A percentile compares a stretch with the other conserved stretches of the same genome.
Conservation (phyloP, 92 coral and sea anemone genomes). For the Metridium senile region DNA sequence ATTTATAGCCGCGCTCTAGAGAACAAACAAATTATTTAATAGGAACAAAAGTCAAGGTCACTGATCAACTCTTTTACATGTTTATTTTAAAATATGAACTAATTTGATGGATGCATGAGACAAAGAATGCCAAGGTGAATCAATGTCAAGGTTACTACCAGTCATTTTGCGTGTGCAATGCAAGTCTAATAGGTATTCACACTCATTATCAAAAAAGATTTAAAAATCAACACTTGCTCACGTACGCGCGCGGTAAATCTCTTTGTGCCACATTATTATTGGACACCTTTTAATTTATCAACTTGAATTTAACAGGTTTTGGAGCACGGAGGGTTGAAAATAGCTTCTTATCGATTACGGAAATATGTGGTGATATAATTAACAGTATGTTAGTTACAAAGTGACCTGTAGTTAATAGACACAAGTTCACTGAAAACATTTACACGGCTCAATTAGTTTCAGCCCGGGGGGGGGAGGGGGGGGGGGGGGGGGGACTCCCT, state of each 20-base stretch:
- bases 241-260: background rate
- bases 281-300: background rate
- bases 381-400: background rate
- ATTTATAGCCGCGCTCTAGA: constrained; percentile 11
- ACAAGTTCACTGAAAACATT: no score
- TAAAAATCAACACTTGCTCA: background rate
- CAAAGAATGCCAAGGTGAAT: background rate
- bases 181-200: background rate
- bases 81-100: background rate
- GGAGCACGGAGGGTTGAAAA: background rate
- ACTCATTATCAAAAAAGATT: background rate
- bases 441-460: no score
- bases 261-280: background rate
- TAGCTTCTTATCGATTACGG: background rate
- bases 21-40: constrained; percentile 18
- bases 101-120: background rate
- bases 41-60: constrained; percentile 23
- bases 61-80: background rate
- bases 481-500: no score
- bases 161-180: background rate
- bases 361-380: background rate
- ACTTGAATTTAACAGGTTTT: background rate
- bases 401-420: background rate
- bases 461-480: no score
- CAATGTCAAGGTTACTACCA: background rate